Conservation (phyloP, 2,113 vertebrate species). For the Amphiprion percula region DNA sequence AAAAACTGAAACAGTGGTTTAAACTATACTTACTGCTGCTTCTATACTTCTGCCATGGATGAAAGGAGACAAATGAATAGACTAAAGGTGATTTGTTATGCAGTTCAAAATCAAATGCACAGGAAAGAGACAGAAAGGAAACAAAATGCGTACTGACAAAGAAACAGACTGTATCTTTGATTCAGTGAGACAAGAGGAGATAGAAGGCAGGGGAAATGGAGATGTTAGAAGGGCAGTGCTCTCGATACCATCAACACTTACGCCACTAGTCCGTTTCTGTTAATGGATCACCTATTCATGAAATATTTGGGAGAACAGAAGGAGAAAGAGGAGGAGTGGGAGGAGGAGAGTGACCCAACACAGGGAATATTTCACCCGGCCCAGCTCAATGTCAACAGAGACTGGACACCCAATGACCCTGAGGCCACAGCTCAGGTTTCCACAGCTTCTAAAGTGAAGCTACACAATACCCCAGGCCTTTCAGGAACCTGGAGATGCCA, state of each 20-base stretch:
- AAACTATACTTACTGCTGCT: neutral
- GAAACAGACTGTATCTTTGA: neutral
- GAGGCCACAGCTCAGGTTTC: constrained; percentile 67
- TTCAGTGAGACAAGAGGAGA: constrained; percentile 5
- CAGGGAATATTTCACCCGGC: constrained; percentile 49
- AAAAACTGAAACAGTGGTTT: neutral
- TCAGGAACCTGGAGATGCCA: constrained; percentile 10
- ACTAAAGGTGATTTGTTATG: neutral
- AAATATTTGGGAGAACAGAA: constrained; percentile 37
- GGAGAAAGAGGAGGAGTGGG: constrained; percentile 48
- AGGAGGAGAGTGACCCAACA: constrained; percentile 48
- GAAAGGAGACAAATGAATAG: neutral
- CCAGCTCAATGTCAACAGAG: constrained; percentile 62
- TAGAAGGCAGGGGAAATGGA: constrained; percentile 20
- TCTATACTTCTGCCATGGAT: neutral
- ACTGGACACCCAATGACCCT: constrained; percentile 59
- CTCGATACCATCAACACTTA: constrained; percentile 45
- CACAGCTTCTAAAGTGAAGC: constrained; percentile 45
- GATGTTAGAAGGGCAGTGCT: constrained; percentile 28
- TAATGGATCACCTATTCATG: constrained; percentile 68
- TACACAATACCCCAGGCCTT: constrained; percentile 36
- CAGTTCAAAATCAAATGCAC: neutral
- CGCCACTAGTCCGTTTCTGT: constrained; percentile 48
- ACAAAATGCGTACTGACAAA: constrained; percentile 11
- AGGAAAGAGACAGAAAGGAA: neutral